Evolutionary conservation across 1,140 invertebrate genomes (phyloP).

Genomic region (Drosophila bipectinata): DNA sequence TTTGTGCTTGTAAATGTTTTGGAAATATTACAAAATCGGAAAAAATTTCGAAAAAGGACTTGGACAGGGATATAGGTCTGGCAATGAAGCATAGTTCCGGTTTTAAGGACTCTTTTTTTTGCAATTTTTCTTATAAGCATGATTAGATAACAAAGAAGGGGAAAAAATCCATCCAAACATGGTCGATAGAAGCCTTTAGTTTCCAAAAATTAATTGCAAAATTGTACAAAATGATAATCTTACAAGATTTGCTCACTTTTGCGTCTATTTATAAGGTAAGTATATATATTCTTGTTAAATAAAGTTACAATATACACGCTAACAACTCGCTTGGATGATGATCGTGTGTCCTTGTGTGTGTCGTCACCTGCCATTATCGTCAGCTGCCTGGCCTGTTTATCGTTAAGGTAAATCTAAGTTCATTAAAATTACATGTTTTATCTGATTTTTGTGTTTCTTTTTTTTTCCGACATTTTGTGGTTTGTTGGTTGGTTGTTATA

Average conservation of each 20-base stretch:
- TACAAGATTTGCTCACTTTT: constrained; percentile 57
- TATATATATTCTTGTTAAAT: constrained; percentile 60
- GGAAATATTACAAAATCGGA: constrained; percentile 42
- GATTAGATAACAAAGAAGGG: constrained; percentile 25
- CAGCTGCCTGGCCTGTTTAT: constrained; percentile 58
- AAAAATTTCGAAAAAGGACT: constrained; percentile 9
- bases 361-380: background rate
- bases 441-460: constrained; percentile 16
- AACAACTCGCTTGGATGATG: constrained; percentile 61
- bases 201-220: constrained; percentile 71
- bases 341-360: constrained; percentile 29
- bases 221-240: constrained; percentile 77
- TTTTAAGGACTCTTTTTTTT: background rate
- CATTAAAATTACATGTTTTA: constrained; percentile 69
- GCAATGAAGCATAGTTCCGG: background rate
- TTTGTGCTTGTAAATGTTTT: constrained; percentile 72
- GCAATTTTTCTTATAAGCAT: constrained; percentile 8
- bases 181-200: constrained; percentile 54
- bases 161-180: constrained; percentile 37
- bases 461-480: constrained; percentile 21
- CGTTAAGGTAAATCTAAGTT: constrained; percentile 68
- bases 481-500: constrained; percentile 34
- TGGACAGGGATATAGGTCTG: background rate
- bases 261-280: constrained; percentile 36
- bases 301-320: constrained; percentile 76